These are phyloP conservation scores for Alethe diademata DNA, from an alignment of 2,113 vertebrate species.

Conservation along the genomic window DNA sequence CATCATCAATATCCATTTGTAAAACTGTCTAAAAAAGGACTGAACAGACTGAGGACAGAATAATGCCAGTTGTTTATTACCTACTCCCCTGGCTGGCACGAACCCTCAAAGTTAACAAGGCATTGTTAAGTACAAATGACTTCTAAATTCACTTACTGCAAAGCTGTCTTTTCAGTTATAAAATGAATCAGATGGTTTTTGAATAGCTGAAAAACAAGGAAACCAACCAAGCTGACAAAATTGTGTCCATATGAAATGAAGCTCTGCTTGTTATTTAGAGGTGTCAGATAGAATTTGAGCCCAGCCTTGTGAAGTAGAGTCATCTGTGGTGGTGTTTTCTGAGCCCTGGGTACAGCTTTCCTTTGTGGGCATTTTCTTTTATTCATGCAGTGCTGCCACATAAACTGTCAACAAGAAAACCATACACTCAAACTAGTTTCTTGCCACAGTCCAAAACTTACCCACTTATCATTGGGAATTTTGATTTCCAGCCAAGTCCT, in stretches of 20 bases:
- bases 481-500: not conserved
- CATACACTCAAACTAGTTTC: not conserved
- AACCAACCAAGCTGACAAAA: not conserved
- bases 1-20: not conserved
- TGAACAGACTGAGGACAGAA: not conserved
- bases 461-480: not conserved
- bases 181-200: not conserved
- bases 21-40: not conserved
- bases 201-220: not conserved
- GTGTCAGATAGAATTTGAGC: not conserved
- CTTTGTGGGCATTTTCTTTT: not conserved
- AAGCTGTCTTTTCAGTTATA: not conserved
- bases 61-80: not conserved
- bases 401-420: not conserved
- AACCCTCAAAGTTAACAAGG: not conserved
- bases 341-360: not conserved
- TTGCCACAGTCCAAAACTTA: not conserved
- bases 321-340: not conserved
- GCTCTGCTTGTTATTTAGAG: not conserved
- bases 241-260: not conserved
- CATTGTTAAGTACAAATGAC: not conserved
- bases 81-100: not conserved
- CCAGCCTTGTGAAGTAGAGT: not conserved
- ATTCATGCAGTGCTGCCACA: not conserved
- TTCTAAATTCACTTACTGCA: slow-evolving; percentile 24